Base-by-base conservation (phyloP, 2,113 vertebrate genomes). In the Tyrannus savana region DNA sequence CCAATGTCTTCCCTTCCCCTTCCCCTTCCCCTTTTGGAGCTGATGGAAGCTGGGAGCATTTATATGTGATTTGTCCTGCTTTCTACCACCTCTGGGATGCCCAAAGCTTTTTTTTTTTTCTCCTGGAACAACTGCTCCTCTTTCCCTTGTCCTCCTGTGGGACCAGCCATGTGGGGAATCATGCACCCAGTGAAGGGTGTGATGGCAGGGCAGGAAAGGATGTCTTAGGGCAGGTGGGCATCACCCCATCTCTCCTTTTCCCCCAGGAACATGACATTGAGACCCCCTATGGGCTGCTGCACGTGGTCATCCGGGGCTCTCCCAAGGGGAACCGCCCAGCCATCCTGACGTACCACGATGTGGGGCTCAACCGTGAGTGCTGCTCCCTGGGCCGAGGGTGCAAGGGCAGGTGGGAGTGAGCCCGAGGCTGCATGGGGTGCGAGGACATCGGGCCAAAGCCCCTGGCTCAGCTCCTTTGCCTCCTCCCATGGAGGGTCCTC, bases 321-420 rank as follows among this genome's bases (percentile, higher is more conserved):
- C 99, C 99, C 12, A 99, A 99, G 93, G 99, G 99, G 52, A 99
- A 99, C 96, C 98, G 98, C 90, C 99, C 99, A 0, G 99, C 99
- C 46, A 99, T 99, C 96, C 98, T 99, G 95, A 99, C 99, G 47
- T 99, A 99, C 98, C 99, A 99, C 1, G 99, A 99, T 7, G 99
- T 99, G 92, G 99, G 99, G 53, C 99, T 99, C 94, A 99, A 99
- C 96, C 98, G 99, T 99, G 98, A 99, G 99, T 99, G 50, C 50
- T 89, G 75, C 33, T 53, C 10, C 28, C 76, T 14, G 62, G 78
- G 60, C 58, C 16, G 2, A 47, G 89, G 81, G 12, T 1, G 13
- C 56, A 66, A 60, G 42, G 67, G n/a, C 87, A 37, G 67, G 19
- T 3, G 4, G 66, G 76, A 68, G 27, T 1, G 4, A 58, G 37